These are phyloP conservation scores for Drosophila obscura DNA, from an alignment of 1,140 invertebrate genomes.

Conservation along the genomic window DNA sequence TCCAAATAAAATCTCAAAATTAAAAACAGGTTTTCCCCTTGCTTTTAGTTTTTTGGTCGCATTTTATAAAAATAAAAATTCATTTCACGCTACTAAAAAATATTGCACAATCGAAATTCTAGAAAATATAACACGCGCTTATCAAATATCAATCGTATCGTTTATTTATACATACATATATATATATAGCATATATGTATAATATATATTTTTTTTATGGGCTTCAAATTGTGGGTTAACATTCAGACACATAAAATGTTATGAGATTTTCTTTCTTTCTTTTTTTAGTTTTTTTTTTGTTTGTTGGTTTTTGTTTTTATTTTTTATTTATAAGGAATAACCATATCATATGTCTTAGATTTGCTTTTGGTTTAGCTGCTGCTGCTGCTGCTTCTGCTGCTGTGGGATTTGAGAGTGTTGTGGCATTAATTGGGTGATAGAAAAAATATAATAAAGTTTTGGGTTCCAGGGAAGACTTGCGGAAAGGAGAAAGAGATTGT, in stretches of 20 bases:
- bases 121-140: constrained; percentile 68
- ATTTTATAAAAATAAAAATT: constrained; percentile 82
- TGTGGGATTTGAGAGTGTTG: background rate
- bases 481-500: background rate
- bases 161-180: background rate
- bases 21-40: constrained; percentile 18
- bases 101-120: constrained; percentile 78
- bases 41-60: constrained; percentile 67
- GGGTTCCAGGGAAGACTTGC: constrained; percentile 20
- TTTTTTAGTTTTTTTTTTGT: constrained; percentile 12
- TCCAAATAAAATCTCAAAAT: constrained; percentile 32
- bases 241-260: constrained; percentile 78
- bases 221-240: constrained; percentile 56
- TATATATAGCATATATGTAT: background rate
- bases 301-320: constrained; percentile 23
- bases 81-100: constrained; percentile 70
- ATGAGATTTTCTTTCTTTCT: constrained; percentile 28
- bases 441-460: background rate
- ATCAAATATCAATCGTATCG: constrained; percentile 67
- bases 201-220: constrained; percentile 26
- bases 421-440: background rate
- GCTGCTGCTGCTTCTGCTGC: constrained; percentile 13
- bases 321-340: constrained; percentile 27
- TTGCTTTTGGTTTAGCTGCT: constrained; percentile 37
- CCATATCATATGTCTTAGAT: constrained; percentile 50